Base-by-base conservation (phyloP, 1,140 invertebrate species). In the Ctenoplectra terminalis region DNA sequence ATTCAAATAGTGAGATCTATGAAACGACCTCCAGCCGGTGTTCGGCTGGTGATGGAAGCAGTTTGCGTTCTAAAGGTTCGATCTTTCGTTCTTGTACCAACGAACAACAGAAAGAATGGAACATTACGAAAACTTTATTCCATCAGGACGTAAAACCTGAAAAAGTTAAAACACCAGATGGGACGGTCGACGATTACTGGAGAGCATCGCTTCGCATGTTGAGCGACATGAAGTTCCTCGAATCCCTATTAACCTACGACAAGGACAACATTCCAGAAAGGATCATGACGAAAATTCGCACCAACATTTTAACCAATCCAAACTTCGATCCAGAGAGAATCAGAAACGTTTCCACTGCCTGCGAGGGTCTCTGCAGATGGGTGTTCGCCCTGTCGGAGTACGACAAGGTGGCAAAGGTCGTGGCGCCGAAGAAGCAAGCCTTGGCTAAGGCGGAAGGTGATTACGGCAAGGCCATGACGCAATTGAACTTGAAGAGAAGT, bases 1-100 rank as follows among this genome's bases (percentile, higher is more conserved):
- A 99, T 99, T 81, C 97, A 98, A 54, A 96, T 99, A 67, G 97
- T 99, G 17, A 99, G 99, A 93, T 96, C 98, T 5, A 99, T 99
- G 98, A 99, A 99, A 94, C 98, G 97, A 94, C 99, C 99, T 5
- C 98, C 99, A 1, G 96, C 97, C 90, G 98, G 98, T 64, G 97
- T 99, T 5, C 97, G 97, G 89, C 94, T 99, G 81, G 98, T 99
- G 6, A 99, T 99, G 98, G 98, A 99, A 94, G 98, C 98, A 43
- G 96, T 99, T 78, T 99, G 98, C 91, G 97, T 99, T 85, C 94
- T 99, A 76, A 97, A 98, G 94, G 98, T 98, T 54, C 58, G 7
- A n/a, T 23, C 34, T 26, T 64, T 5, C 11, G 13, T 17, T 56
- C 11, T 48, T 1, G 2, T 13, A 48, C 15, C 1, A 17, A 1